Evolutionary conservation across 2,797 vertebrate species (phyloP), one percentile per base, ranked within the genome.

Genomic region (Gallinago solitaria): DNA sequence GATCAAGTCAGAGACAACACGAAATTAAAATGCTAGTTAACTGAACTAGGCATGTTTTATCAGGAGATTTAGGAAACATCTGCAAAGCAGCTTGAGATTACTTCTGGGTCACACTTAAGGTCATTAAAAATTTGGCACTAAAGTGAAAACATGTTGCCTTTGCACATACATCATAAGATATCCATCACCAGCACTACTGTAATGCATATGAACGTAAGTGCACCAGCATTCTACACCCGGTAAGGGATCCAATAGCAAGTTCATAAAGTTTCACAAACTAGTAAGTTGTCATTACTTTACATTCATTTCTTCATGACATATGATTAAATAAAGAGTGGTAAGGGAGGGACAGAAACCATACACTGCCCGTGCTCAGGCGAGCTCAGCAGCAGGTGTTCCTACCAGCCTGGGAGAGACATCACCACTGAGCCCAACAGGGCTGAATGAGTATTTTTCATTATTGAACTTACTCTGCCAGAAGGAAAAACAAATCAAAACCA

Each of bases 161-260:
- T 63, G 20, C 37, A 41, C 4, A n/a, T 23, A 47, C 1, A 4
- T 1, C 1, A 4, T 1, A 3, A 39, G 28, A 45, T 14, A 37
- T 2, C 18, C 11, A 14, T 59, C 41, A 27, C 32, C 67, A 21
- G 15, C 67, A 11, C 53, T 64, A 16, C 3, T 56, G 20, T 24
- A 71, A 91, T 12, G 18, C 27, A 11, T 16, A 68, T 1, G 11
- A 71, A 30, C 5, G 23, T 8, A 45, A 32, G 23, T 33, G 50
- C 43, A 77, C 21, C 32, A 68, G 17, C 35, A 32, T 28, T 63
- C n/a, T 51, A 19, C 2, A 47, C 37, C 23, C 30, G 0, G 0
- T 41, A 51, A 70, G 43, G 32, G 25, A 87, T 60, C 35, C 64
- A 77, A 87, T 60, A 89, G 13, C 2, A 4, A 39, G 11, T 43